Evolutionary conservation across 2,888 invertebrate species (phyloP).

Genomic region (Chrysopilus asiliformis): DNA sequence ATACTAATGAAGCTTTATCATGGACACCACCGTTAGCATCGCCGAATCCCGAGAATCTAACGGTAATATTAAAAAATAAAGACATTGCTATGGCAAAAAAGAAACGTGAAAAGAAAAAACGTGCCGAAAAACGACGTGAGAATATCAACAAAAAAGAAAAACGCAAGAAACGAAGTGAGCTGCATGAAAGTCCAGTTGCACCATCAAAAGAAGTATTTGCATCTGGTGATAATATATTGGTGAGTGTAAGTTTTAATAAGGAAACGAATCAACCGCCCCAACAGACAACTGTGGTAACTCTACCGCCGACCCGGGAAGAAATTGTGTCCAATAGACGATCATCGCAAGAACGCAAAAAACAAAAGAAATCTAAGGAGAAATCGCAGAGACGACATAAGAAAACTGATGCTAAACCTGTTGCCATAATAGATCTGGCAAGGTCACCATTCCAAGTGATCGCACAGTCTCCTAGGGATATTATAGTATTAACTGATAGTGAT

Average conservation of each 20-base stretch:
- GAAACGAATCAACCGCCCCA: conserved; percentile 26
- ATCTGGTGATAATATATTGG: conserved; percentile 83
- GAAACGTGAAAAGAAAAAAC: conserved; percentile 31
- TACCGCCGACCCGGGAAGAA: conserved; percentile 31
- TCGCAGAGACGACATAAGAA: conserved; percentile 41
- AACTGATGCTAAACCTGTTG: conserved; percentile 49
- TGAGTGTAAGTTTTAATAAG: conserved; percentile 82
- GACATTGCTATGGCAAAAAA: conserved; percentile 27
- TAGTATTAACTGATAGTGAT: conserved; percentile 74
- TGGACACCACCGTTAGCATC: conserved; percentile 49
- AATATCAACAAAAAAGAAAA: conserved; percentile 36
- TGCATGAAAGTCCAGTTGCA: conserved; percentile 30
- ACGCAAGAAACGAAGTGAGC: conserved; percentile 25
- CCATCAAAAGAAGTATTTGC: conserved; percentile 85
- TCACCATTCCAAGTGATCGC: conserved; percentile 74
- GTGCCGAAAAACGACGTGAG: conserved; percentile 38
- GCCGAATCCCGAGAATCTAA: conserved; percentile 40
- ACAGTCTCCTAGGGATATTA: conserved; percentile 66
- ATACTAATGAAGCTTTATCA: conserved; percentile 31
- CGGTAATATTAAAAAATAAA: conserved; percentile 46
- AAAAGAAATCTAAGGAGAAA: conserved; percentile 18
- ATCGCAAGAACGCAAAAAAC: conserved; percentile 20
- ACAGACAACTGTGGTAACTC: conserved; percentile 32
- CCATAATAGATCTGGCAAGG: conserved; percentile 72
- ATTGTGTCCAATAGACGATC: conserved; percentile 23